Conservation (phyloP, 2,888 invertebrate genomes). For the Leptura quadrifasciata region DNA sequence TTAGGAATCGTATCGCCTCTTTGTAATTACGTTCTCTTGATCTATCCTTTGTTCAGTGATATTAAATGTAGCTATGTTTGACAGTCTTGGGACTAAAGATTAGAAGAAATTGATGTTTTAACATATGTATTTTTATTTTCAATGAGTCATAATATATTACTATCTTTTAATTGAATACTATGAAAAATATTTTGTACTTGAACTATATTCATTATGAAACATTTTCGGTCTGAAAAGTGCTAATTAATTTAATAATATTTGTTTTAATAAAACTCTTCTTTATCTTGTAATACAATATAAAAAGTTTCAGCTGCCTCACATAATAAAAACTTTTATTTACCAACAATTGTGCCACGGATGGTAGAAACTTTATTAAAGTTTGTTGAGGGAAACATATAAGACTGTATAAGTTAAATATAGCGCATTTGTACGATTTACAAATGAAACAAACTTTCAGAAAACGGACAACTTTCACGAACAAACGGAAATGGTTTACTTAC, state of each 20-base stretch:
- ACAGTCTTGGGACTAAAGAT: too few species aligned
- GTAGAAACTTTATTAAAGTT: constrained; percentile 7
- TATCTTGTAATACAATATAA: not conserved
- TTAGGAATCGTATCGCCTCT: too few species aligned
- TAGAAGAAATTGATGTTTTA: too few species aligned
- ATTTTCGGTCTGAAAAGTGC: not conserved
- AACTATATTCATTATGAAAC: too few species aligned
- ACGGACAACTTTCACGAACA: constrained; percentile 36
- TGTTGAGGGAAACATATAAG: not conserved
- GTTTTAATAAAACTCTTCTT: not conserved
- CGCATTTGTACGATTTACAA: not conserved
- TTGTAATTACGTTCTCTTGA: too few species aligned
- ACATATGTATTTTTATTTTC: too few species aligned
- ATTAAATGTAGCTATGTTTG: too few species aligned
- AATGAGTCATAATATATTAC: too few species aligned
- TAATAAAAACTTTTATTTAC: not conserved
- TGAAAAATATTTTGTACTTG: too few species aligned
- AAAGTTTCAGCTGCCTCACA: not conserved
- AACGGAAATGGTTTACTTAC: constrained; percentile 45
- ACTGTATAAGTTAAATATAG: constrained; percentile 4
- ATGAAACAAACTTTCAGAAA: constrained; percentile 7
- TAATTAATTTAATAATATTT: not conserved
- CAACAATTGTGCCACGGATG: constrained; percentile 1
- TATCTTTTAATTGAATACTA: too few species aligned
- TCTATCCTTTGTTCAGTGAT: too few species aligned